These are phyloP conservation scores for Hypolimnas misippus DNA, from an alignment of 2,888 invertebrate genomes.

Conservation along the genomic window DNA sequence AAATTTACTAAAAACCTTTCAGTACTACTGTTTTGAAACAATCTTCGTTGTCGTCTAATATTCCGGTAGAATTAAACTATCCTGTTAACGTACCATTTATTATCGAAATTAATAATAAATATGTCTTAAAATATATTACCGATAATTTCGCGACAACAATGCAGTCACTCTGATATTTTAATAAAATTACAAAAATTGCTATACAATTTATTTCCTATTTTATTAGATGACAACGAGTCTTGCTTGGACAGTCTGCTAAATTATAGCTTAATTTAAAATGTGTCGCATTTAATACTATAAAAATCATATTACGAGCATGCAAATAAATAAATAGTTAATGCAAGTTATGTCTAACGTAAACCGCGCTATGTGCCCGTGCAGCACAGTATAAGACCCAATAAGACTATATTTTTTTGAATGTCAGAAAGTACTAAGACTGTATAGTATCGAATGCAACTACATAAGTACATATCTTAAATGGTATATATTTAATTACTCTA, in stretches of 20 bases:
- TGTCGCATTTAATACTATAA: constrained; percentile 6
- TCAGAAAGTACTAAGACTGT: constrained; percentile 31
- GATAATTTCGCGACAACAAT: too few relatives aligned
- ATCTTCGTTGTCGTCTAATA: background rate
- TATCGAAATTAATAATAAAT: too few relatives aligned
- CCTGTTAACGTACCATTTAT: too few relatives aligned
- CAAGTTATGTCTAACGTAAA: constrained; percentile 4
- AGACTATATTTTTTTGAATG: constrained; percentile 2
- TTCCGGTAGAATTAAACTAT: background rate
- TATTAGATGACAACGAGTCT: constrained; percentile 23
- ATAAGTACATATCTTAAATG: constrained; percentile 62
- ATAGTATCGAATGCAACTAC: constrained; percentile 55
- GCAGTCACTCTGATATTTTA: background rate
- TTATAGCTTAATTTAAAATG: constrained; percentile 5
- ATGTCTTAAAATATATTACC: too few relatives aligned
- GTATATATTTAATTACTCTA: constrained; percentile 54
- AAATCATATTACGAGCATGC: background rate
- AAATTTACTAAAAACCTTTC: background rate
- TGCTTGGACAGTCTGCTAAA: background rate
- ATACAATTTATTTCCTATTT: too few relatives aligned
- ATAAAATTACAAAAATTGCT: too few relatives aligned
- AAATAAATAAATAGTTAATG: constrained; percentile 1
- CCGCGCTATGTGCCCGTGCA: background rate
- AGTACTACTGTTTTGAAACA: background rate
- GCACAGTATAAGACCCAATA: constrained; percentile 2